These are phyloP conservation scores for Presbytis comata DNA, from an alignment of 2,797 vertebrate species.

Conservation along the genomic window DNA sequence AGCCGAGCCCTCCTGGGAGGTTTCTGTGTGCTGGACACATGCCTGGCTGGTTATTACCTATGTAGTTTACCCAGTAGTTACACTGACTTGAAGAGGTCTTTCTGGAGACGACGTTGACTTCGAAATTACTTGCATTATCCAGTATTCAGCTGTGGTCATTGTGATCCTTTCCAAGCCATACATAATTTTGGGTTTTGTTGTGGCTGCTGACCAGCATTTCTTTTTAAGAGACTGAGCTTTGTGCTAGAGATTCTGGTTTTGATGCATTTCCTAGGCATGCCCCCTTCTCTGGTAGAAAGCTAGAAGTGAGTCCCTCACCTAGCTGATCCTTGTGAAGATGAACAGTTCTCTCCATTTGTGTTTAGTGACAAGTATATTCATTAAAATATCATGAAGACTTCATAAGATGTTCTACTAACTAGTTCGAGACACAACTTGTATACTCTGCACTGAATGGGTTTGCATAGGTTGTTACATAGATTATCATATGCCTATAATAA, in stretches of 20 bases:
- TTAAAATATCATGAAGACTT: not conserved
- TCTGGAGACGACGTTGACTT: rapidly evolving
- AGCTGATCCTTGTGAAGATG: not conserved
- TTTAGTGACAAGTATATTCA: not conserved
- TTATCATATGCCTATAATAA: not conserved
- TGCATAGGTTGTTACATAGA: not conserved
- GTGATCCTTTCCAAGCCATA: not conserved
- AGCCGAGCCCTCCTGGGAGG: not conserved
- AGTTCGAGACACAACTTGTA: not conserved
- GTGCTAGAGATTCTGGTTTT: not conserved
- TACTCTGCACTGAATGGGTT: not conserved
- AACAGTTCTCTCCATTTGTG: not conserved
- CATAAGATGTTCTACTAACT: not conserved
- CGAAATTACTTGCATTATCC: rapidly evolving
- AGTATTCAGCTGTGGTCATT: rapidly evolving
- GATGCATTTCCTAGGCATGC: not conserved
- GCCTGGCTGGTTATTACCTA: rapidly evolving
- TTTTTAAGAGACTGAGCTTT: not conserved
- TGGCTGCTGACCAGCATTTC: not conserved
- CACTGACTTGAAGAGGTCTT: rapidly evolving
- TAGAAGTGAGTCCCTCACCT: not conserved
- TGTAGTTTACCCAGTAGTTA: rapidly evolving
- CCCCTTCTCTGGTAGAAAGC: not conserved
- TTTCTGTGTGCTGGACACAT: rapidly evolving
- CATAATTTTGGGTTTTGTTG: not conserved